These are phyloP conservation scores for Ceratoteleas bidentatus DNA, from an alignment of 1,140 invertebrate genomes.

Conservation along the genomic window DNA sequence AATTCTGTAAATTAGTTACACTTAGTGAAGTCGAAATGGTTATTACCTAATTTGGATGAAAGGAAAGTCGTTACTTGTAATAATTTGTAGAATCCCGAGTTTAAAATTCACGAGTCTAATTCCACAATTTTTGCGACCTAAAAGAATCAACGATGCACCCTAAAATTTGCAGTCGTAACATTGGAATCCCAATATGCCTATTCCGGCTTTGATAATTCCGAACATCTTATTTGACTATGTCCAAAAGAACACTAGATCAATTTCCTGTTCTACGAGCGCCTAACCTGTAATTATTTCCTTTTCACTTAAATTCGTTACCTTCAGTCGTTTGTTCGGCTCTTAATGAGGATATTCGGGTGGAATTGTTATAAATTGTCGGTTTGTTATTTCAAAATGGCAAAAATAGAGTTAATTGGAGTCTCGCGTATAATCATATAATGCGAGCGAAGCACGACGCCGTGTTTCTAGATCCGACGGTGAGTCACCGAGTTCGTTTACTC, in stretches of 20 bases:
- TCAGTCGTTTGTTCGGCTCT: conserved; percentile 14
- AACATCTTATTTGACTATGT: conserved; percentile 17
- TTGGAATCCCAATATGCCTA: conserved; percentile 33
- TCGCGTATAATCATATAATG: conserved; percentile 51
- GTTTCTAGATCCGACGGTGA: conserved; percentile 68
- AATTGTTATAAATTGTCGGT: conserved; percentile 50
- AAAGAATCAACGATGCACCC: conserved; percentile 17
- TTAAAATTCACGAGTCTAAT: conserved; percentile 24
- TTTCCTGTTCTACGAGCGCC: conserved; percentile 41
- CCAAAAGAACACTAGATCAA: conserved; percentile 37
- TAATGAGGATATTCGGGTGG: conserved; percentile 33
- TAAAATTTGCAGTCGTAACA: conserved; percentile 32
- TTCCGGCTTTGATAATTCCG: conserved; percentile 30
- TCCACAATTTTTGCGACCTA: conserved; percentile 5
- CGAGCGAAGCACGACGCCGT: conserved; percentile 38
- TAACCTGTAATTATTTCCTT: conserved; percentile 41
- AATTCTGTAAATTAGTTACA: too few relatives aligned
- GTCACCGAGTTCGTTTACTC: conserved; percentile 72
- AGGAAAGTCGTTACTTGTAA: conserved; percentile 71
- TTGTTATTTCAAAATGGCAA: conserved; percentile 48
- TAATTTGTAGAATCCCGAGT: conserved; percentile 51
- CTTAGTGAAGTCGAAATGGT: too few relatives aligned
- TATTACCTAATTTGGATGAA: not conserved
- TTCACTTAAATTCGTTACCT: conserved; percentile 23
- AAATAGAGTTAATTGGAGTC: conserved; percentile 57